Percentiles rank a stretch among this genome's conserved stretches.
These are phyloP conservation scores for Amblyopsis rosae DNA, from an alignment of 2,113 vertebrate species.

Conservation along the genomic window DNA sequence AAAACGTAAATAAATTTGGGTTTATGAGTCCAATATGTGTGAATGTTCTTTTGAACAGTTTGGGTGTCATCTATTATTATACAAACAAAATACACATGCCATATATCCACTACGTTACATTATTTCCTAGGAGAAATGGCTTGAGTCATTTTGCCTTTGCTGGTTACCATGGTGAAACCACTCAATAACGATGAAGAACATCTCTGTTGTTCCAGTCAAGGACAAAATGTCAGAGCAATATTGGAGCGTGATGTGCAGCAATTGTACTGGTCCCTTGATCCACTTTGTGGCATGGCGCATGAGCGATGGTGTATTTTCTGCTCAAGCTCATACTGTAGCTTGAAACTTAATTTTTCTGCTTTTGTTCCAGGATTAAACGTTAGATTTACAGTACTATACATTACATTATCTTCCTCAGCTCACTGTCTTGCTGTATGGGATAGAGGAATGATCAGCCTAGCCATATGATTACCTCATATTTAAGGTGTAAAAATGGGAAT, in stretches of 20 bases:
- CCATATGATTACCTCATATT: too few relatives aligned
- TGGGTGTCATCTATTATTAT: neutral
- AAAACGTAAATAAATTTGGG: slow-evolving; percentile 74
- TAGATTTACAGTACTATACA: too few relatives aligned
- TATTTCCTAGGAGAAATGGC: neutral
- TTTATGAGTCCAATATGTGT: slow-evolving; percentile 62
- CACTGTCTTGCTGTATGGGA: too few relatives aligned
- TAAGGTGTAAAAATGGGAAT: too few relatives aligned
- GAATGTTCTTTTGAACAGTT: neutral
- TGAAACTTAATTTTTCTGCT: too few relatives aligned
- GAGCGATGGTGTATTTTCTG: neutral
- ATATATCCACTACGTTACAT: too few relatives aligned
- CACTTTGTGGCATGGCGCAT: slow-evolving; percentile 37
- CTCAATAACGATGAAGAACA: slow-evolving; percentile 36
- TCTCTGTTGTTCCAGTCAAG: slow-evolving; percentile 51
- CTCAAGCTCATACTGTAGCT: too few relatives aligned
- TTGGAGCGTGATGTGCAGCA: slow-evolving; percentile 33
- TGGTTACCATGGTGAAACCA: slow-evolving; percentile 66
- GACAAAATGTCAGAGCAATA: slow-evolving; percentile 44
- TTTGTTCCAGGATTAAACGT: too few relatives aligned
- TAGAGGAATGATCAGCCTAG: too few relatives aligned
- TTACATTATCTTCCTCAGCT: too few relatives aligned
- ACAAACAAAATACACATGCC: neutral
- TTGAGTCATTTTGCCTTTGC: slow-evolving; percentile 4
- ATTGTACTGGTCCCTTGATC: slow-evolving; percentile 53